Evolutionary conservation across 2,888 invertebrate species (phyloP).

Genomic region (Phasia obesa): DNA sequence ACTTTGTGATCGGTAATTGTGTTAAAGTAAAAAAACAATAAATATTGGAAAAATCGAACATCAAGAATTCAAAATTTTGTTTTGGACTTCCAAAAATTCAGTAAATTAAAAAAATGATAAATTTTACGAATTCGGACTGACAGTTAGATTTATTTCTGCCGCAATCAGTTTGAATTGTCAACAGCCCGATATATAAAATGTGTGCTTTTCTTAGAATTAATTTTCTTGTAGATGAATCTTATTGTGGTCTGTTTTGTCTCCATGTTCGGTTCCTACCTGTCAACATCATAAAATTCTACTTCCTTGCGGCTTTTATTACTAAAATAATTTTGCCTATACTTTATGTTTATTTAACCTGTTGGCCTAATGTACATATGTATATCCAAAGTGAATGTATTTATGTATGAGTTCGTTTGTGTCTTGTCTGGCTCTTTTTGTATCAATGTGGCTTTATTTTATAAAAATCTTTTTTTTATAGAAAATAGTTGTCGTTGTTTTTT

Average conservation of each 20-base stretch:
- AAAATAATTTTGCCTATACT: slow-evolving; percentile 1
- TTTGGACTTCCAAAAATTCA: too few species aligned
- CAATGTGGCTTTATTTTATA: slow-evolving; percentile 25
- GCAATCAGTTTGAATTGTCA: too few species aligned
- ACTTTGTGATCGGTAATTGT: too few species aligned
- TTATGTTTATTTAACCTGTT: slow-evolving; percentile 63
- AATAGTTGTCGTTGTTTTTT: slow-evolving; percentile 2
- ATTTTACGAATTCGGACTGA: too few species aligned
- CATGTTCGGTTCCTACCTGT: not conserved
- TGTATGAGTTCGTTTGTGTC: not conserved
- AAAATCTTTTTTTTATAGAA: slow-evolving; percentile 14
- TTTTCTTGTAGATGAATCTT: slow-evolving; percentile 7
- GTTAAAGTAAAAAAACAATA: too few species aligned
- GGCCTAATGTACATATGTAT: slow-evolving; percentile 47
- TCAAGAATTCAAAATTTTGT: too few species aligned
- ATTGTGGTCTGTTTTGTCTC: slow-evolving; percentile 5
- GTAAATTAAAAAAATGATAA: too few species aligned
- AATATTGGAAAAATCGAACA: too few species aligned
- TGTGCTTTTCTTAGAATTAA: too few species aligned
- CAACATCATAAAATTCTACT: slow-evolving; percentile 30
- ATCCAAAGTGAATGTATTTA: slow-evolving; percentile 7
- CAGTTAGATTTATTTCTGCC: too few species aligned
- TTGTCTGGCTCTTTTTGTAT: slow-evolving; percentile 11
- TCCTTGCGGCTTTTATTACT: slow-evolving; percentile 48
- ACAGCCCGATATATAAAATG: too few species aligned